Percentiles rank a stretch among this genome's conserved stretches.
phyloP scores from a whole-genome alignment of 2,888 invertebrate genomes.

The Notocelia uddmanniana region DNA sequence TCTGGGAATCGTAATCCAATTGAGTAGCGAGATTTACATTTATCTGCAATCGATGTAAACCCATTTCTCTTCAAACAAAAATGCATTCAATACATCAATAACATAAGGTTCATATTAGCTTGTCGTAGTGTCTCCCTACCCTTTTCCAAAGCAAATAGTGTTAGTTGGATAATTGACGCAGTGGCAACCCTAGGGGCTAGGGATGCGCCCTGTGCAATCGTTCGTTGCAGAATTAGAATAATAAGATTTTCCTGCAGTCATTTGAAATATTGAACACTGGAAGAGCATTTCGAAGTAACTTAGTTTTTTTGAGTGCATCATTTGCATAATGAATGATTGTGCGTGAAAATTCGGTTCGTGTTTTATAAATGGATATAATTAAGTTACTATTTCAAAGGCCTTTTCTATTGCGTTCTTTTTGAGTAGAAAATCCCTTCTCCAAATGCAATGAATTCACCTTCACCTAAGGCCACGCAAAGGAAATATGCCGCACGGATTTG shows the following conservation, averaged over 20 bases:
- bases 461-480: no score
- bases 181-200: constrained; percentile 33
- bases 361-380: neutral
- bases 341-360: constrained; percentile 6
- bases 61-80: constrained; percentile 5
- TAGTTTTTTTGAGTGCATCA: constrained; percentile 39
- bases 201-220: constrained; percentile 41
- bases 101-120: neutral
- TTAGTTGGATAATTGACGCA: constrained; percentile 44
- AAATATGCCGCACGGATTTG: no score
- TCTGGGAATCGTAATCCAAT: constrained; percentile 46
- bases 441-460: no score
- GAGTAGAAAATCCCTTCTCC: no score
- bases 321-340: constrained; percentile 41
- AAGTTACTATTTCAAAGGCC: neutral
- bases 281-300: constrained; percentile 43
- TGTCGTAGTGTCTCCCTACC: neutral
- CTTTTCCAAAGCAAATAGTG: constrained; percentile 44
- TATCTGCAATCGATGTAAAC: constrained; percentile 22
- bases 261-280: constrained; percentile 42
- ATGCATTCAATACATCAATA: neutral
- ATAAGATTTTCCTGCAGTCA: constrained; percentile 43
- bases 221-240: constrained; percentile 42
- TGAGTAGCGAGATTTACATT: constrained; percentile 34
- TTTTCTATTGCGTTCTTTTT: neutral